Conservation (phyloP, 1,140 invertebrate genomes). For the Daktulosphaira vitifoliae region DNA sequence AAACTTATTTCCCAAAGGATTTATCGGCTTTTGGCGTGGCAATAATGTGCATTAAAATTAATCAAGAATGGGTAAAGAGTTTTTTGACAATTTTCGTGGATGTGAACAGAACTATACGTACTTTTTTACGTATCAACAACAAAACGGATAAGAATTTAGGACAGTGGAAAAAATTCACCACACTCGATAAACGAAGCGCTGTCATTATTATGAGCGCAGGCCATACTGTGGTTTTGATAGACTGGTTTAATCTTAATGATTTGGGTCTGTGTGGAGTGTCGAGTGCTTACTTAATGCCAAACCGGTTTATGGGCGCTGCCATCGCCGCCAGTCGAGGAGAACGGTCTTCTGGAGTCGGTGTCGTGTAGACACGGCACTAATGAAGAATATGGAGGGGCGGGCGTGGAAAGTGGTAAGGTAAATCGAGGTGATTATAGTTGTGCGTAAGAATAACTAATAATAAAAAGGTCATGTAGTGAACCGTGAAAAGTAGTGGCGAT, state of each 20-base stretch:
- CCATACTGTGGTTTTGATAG: slow-evolving; percentile 13
- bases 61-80: too few relatives aligned
- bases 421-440: not conserved
- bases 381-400: not conserved
- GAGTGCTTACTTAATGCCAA: not conserved
- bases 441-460: not conserved
- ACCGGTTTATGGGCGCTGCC: slow-evolving; percentile 11
- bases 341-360: not conserved
- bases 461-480: slow-evolving; percentile 1
- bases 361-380: not conserved
- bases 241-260: slow-evolving; percentile 27
- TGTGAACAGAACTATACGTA: too few relatives aligned
- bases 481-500: not conserved
- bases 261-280: slow-evolving; percentile 16
- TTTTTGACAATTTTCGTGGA: too few relatives aligned
- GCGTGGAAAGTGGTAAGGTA: not conserved
- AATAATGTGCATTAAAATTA: too few relatives aligned
- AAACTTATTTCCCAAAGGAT: too few relatives aligned
- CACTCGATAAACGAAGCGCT: too few relatives aligned
- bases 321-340: slow-evolving; percentile 11
- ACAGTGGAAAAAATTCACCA: too few relatives aligned
- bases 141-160: too few relatives aligned
- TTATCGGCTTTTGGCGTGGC: too few relatives aligned
- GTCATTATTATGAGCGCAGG: too few relatives aligned
- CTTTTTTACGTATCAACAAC: too few relatives aligned